A percentile compares a stretch with the other conserved stretches of the same genome.
Evolutionary conservation across 2,888 invertebrate species (phyloP).

Genomic region (Pristionchus arcanus): DNA sequence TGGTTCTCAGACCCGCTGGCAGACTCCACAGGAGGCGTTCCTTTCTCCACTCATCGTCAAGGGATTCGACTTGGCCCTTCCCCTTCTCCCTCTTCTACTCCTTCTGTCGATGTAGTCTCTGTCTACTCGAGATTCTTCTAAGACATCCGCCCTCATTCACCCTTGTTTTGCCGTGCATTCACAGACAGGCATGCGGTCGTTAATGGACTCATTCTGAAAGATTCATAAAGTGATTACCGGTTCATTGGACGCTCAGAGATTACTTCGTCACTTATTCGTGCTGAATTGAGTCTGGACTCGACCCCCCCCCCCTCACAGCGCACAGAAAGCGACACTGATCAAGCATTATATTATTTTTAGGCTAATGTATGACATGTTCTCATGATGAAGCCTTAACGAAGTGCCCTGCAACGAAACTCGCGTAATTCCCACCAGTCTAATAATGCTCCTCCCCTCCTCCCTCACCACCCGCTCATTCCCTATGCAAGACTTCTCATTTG

Average conservation of each 20-base stretch:
- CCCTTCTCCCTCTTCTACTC: not conserved
- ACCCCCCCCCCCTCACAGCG: not conserved
- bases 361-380: not conserved
- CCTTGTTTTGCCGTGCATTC: slow-evolving; percentile 7
- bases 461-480: not conserved
- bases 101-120: slow-evolving; percentile 9
- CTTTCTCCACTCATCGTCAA: slow-evolving; percentile 35
- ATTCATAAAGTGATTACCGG: slow-evolving; percentile 8
- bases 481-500: not conserved
- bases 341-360: too few species aligned
- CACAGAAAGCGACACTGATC: too few species aligned
- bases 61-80: slow-evolving; percentile 9
- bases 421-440: not conserved
- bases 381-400: not conserved
- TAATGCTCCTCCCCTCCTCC: slow-evolving; percentile 10
- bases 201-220: not conserved
- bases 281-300: not conserved
- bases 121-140: not conserved
- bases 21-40: slow-evolving; percentile 50
- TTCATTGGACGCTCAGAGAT: not conserved
- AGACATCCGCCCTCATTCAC: not conserved
- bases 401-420: not conserved
- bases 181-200: not conserved
- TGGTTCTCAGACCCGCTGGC: not conserved
- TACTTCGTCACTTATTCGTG: not conserved